Base-by-base conservation (phyloP, 1,140 invertebrate genomes). In the Leguminivora glycinivorella region DNA sequence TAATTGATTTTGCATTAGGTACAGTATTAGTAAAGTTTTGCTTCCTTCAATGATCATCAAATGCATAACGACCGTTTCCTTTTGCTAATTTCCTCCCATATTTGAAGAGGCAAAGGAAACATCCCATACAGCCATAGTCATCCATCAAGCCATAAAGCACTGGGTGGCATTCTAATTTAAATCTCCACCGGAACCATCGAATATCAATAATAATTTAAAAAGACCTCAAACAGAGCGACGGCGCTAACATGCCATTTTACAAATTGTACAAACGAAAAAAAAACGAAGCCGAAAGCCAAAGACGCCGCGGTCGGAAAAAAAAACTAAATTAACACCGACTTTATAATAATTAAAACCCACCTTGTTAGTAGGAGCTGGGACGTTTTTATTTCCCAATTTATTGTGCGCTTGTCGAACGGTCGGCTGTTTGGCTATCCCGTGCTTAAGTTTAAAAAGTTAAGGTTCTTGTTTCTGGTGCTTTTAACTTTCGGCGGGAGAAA, bases 191-290 rank as follows among this genome's bases (percentile, higher is more conserved):
- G 84, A 86, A 84, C 84, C 74, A 70, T 70, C 67, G 73, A 82
- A 84, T 80, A 82, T 82, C 72, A 80, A 86, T 81, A 74, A 83
- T 81, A 80, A 83, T 86, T 84, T 82, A 84, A 86, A 81, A 83
- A 79, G 77, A 81, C 80, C 78, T 69, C 58, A 25, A 68, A 67
- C 71, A 70, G 72, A 68, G 72, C 74, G 74, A 71, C 71, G 83
- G 84, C 83, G 84, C 83, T 84, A 86, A 86, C 81, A 84, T 82
- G 75, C 78, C 82, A 86, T 86, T 86, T 86, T 82, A 86, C 84
- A 86, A 83, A 86, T 86, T 86, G 84, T 72, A 83, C 78, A 80
- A 82, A 82, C 75, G 56, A 71, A 72, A 75, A 81, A 78, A 81
- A 81, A 81, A 78, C 73, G 68, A 58, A 71, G 81, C 83, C 81